Evolutionary conservation across 2,888 invertebrate species (phyloP).

Genomic region (Pyralis farinalis): DNA sequence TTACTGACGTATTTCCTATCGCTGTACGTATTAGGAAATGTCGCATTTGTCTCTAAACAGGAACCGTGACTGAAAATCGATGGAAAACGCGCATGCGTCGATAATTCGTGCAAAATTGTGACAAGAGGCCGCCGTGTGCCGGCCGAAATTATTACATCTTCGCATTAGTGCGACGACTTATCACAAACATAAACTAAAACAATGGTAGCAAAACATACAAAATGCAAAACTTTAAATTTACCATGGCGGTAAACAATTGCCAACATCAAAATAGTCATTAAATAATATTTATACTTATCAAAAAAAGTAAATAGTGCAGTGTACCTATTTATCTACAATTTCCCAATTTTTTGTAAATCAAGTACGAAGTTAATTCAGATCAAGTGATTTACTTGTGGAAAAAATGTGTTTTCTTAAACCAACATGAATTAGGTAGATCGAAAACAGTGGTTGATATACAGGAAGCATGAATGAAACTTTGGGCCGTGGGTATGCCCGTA

Average conservation of each 20-base stretch:
- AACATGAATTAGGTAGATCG: conserved; percentile 10
- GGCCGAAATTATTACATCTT: conserved; percentile 15
- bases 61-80: conserved; percentile 64
- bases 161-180: background rate
- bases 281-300: too few species aligned
- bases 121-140: conserved; percentile 20
- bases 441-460: conserved; percentile 9
- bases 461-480: conserved; percentile 84
- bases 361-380: too few species aligned
- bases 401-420: background rate
- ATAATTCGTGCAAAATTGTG: conserved; percentile 18
- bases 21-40: background rate
- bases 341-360: too few species aligned
- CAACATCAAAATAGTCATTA: too few species aligned
- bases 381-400: too few species aligned
- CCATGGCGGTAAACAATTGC: too few species aligned
- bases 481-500: conserved; percentile 84
- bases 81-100: conserved; percentile 58
- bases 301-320: too few species aligned
- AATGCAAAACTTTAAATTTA: too few species aligned
- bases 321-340: too few species aligned
- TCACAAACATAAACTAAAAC: background rate
- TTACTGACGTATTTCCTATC: background rate
- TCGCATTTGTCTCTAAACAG: conserved; percentile 8
- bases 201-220: too few species aligned